Base-by-base conservation (phyloP, 2,113 vertebrate genomes). In the Mola mola region DNA sequence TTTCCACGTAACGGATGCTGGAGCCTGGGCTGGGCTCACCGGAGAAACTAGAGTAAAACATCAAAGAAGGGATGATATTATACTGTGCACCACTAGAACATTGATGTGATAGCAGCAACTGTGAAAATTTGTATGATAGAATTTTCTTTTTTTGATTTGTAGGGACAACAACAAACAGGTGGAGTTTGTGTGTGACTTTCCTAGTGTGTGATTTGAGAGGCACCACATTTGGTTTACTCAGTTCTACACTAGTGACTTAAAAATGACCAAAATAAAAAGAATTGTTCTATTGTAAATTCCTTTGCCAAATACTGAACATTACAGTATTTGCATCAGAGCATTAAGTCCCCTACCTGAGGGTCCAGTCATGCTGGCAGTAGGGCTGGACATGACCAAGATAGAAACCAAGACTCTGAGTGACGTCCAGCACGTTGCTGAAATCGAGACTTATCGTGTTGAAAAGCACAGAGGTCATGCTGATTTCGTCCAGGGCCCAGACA, bases 391-490 rank as follows among this genome's bases (percentile, higher is more conserved):
- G 96, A 36, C 97, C 97, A 16, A 98, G 89, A 81, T 97, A 98
- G 88, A 99, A 99, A 13, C 96, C 96, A 16, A 99, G 94, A 77
- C 96, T 98, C 56, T 98, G 96, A 9, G 97, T 98, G 70, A 98
- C 96, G 24, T 98, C 97, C 66, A 98, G 90, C 11, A 98, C 92
- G 44, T 98, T 98, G 86, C 94, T 94, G 75, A 99, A 99, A 87
- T 99, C 96, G 19, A 99, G 93, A 66, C 95, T 98, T 55, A 99
- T 98, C 81, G 96, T 97, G 83, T 98, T 98, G 83, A 98, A 99
- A 17, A 98, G 92, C 38, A 98, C 91, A 2, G 96, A 97, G 8
- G 97, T 98, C 96, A 99, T 98, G 83, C 95, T 95, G 84, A 99
- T 96, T 88, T 99, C 97, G 87, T 99, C 97, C 5, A 99, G 81